phyloP scores from a whole-genome alignment of 2,888 invertebrate genomes.

The Drosophila vallismaia region DNA sequence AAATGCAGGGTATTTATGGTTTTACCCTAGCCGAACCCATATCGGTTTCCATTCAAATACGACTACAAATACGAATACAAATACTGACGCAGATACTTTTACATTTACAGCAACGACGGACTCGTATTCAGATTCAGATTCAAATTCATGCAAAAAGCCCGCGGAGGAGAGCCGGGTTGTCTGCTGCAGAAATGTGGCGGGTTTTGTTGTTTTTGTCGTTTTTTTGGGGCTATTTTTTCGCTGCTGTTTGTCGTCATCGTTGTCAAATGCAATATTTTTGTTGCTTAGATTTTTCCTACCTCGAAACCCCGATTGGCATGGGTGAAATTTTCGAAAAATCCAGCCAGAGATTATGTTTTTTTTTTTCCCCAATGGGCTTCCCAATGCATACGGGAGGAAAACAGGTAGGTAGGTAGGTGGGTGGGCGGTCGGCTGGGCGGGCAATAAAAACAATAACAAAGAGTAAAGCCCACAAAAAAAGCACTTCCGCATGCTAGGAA shows the following conservation, averaged over 20 bases:
- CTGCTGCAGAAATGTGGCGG: constrained; percentile 11
- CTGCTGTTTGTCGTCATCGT: constrained; percentile 13
- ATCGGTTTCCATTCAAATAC: constrained; percentile 1
- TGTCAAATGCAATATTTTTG: constrained; percentile 17
- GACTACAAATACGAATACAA: background rate
- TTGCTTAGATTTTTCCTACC: constrained; percentile 15
- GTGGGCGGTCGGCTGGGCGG: constrained; percentile 4
- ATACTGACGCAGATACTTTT: background rate
- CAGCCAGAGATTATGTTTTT: background rate
- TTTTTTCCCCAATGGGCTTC: constrained; percentile 20
- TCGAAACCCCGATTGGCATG: background rate
- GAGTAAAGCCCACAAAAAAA: constrained; percentile 8
- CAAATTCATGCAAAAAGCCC: constrained; percentile 9
- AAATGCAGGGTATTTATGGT: background rate
- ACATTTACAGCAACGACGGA: background rate
- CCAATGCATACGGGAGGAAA: constrained; percentile 2
- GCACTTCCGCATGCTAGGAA: constrained; percentile 63
- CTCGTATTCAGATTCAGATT: constrained; percentile 10
- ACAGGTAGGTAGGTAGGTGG: constrained; percentile 15
- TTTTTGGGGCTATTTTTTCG: constrained; percentile 5
- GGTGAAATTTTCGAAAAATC: constrained; percentile 11
- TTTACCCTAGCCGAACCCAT: background rate
- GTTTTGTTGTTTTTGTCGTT: background rate
- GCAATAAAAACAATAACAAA: constrained; percentile 1
- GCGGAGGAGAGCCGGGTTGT: constrained; percentile 29